These are phyloP conservation scores for Anarrhichthys ocellatus DNA, from an alignment of 2,113 vertebrate genomes.

Conservation along the genomic window DNA sequence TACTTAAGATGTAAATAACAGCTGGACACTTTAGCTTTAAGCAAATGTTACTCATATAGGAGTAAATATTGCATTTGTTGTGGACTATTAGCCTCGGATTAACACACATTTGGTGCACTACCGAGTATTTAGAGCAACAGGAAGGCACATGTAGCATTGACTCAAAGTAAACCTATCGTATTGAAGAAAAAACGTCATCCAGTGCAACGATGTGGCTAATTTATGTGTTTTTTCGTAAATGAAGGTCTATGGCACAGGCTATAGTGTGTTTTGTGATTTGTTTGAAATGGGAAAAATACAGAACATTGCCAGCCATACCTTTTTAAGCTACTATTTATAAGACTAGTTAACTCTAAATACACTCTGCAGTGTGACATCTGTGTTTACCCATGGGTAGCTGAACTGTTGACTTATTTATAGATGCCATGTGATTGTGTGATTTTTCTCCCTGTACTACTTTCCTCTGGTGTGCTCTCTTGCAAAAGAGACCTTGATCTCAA, in stretches of 20 bases:
- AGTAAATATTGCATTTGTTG: constrained; percentile 19
- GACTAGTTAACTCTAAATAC: constrained; percentile 3
- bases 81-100: constrained; percentile 8
- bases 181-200: background rate
- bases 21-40: constrained; percentile 16
- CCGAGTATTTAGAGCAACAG: constrained; percentile 12
- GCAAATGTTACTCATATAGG: constrained; percentile 11
- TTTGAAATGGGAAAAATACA: background rate
- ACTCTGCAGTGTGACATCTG: background rate
- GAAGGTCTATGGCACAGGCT: background rate
- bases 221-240: background rate
- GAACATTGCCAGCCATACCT: background rate
- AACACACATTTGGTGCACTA: constrained; percentile 2
- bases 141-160: background rate
- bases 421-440: background rate
- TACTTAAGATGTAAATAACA: constrained; percentile 19
- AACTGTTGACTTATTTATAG: constrained; percentile 1
- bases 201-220: background rate
- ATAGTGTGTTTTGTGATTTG: background rate
- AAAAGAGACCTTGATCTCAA: background rate
- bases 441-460: background rate
- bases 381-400: background rate
- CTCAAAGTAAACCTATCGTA: background rate
- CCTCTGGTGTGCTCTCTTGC: background rate
- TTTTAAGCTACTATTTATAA: background rate